Evolutionary conservation across 2,797 vertebrate species (phyloP), one percentile per base, ranked within the genome.

Genomic region (Rhinatrema bivittatum): DNA sequence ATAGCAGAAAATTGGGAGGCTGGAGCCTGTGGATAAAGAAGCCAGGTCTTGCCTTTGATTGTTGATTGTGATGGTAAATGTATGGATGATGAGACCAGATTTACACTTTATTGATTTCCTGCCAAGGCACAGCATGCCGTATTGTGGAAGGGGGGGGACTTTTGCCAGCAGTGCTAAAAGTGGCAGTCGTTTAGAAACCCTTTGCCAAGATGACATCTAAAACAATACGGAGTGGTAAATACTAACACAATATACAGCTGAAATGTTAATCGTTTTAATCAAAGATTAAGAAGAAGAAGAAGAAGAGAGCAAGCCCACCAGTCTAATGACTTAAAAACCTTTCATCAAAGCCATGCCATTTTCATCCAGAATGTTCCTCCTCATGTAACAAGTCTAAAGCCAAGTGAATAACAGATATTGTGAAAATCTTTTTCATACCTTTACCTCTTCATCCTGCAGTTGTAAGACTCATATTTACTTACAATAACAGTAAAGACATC

Each of bases 31-130:
- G 94, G 94, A 97, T 97, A 99, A 96, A 99, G 85, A 94, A 92
- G 88, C 84, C 92, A 95, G 94, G 95, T 97, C 93, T 94, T 94
- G 91, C 89, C 93, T 99, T 96, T 99, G 95, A 99, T 99, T 99
- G 94, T 98, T 99, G 94, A 99, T 99, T 98, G 94, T 99, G 94
- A 97, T 96, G 93, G 94, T 94, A 97, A 99, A 98, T 97, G 94
- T 98, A 97, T 92, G 88, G 93, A 97, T 99, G 95, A 99, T 97
- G 97, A 99, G 95, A 93, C 96, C 94, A 93, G 89, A 93, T 90
- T 87, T 88, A 91, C 81, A 87, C 83, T 90, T 85, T 98, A 98
- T 98, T 98, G 95, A 98, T 98, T 98, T 96, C 89, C 91, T 97
- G 93, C 92, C 93, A 98, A 93, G 96, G 90, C 91, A 87, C 91